Evolutionary conservation across 2,797 vertebrate genomes (phyloP), one percentile per base, ranked within the genome.

Genomic region (Rousettus madagascariensis): DNA sequence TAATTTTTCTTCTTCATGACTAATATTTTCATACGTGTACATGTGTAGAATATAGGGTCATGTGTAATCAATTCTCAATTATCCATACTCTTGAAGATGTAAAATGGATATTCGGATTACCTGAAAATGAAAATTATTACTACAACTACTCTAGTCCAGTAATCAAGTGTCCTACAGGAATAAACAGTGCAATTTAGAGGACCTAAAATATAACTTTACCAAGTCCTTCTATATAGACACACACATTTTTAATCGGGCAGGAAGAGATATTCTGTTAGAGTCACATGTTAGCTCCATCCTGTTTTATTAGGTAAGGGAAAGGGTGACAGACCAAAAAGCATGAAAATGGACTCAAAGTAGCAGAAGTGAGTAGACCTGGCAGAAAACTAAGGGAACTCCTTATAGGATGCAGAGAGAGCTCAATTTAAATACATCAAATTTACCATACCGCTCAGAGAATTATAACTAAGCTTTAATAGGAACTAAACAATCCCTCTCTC

Each of bases 371-470:
- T 8, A 75, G 26, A 63, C 20, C 1, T 9, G 9, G 26, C 15
- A 57, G 49, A 91, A 83, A 94, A 89, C 49, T 65, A 94, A 94
- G 17, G 24, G 41, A 55, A 79, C 1, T 86, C 36, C 59, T 92
- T 46, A 38, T 15, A 33, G 36, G 33, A 38, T n/a, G 28, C 8
- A 36, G 51, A 86, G 57, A 36, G 51, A 86, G 57, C 38, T 59
- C 16, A 68, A 72, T 61, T 91, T 36, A 91, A 84, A 88, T 74
- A 79, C 4, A 41, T 68, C 11, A 20, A 43, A 68, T 75, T 80
- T 88, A 71, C 41, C 83, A 80, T 28, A 79, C 36, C 57, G 71
- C 53, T 49, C 46, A 66, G 93, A 79, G 9, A 49, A 26, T 13
- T 36, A 5, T 38, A 68, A 46, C 20, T 74, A 55, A 88, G 43